A percentile compares a stretch with the other conserved stretches of the same genome.
These are phyloP conservation scores for Addax nasomaculatus DNA, from an alignment of 2,113 vertebrate genomes.

Conservation along the genomic window DNA sequence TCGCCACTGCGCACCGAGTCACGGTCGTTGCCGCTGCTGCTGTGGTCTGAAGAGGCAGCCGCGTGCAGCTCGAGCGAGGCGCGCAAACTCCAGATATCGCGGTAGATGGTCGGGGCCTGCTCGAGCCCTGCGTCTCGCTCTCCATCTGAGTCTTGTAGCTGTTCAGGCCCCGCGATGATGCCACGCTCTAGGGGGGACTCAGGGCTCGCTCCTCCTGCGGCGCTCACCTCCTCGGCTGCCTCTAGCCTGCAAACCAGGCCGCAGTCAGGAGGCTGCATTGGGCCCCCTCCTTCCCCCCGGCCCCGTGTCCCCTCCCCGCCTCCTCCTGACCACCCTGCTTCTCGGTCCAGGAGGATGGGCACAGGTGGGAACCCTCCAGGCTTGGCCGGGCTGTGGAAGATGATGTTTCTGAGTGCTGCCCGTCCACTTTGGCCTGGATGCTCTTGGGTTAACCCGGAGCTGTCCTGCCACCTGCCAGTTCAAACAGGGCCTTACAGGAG, in stretches of 20 bases:
- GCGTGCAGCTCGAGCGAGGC: conserved; percentile 92
- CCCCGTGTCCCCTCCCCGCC: no score
- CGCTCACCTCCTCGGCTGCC: conserved; percentile 82
- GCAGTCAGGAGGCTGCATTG: conserved; percentile 24
- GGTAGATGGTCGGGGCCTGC: conserved; percentile 82
- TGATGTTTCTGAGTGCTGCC: not conserved
- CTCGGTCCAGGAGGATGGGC: not conserved
- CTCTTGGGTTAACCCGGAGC: not conserved
- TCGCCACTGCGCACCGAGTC: conserved; percentile 92
- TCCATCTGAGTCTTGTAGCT: conserved; percentile 51
- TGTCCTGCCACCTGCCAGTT: not conserved
- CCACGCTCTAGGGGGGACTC: conserved; percentile 53
- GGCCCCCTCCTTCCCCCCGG: not conserved
- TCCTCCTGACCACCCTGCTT: not conserved
- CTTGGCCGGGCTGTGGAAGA: not conserved
- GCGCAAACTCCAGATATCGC: conserved; percentile 96
- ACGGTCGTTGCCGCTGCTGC: conserved; percentile 92
- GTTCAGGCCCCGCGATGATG: conserved; percentile 71
- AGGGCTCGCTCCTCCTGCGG: conserved; percentile 75
- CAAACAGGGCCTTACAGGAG: not conserved
- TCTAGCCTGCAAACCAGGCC: conserved; percentile 90
- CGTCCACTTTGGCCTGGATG: not conserved
- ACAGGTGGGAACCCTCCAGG: not conserved
- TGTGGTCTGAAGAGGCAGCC: conserved; percentile 90
- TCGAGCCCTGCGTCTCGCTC: conserved; percentile 72